Conservation (phyloP, 2,888 invertebrate species). For the Acrocera orbiculus region DNA sequence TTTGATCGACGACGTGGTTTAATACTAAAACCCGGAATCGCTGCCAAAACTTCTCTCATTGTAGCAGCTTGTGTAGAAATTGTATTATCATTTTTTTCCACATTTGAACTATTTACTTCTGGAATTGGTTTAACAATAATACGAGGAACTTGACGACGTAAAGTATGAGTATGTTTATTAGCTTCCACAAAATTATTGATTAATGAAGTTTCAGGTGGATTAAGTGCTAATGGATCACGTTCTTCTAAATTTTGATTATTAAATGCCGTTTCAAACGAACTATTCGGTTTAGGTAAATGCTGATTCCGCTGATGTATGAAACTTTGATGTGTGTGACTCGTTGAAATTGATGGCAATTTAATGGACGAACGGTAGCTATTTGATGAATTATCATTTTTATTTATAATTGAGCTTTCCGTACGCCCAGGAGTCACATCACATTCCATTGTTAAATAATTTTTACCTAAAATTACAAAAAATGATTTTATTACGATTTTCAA, state of each 20-base stretch:
- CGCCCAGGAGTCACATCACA: too few species aligned
- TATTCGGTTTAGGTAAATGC: too few species aligned
- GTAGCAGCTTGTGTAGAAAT: slow-evolving; percentile 41
- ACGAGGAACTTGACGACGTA: slow-evolving; percentile 48
- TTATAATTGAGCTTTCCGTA: too few species aligned
- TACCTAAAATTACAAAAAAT: too few species aligned
- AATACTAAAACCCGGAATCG: slow-evolving; percentile 75
- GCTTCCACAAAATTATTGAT: slow-evolving; percentile 5
- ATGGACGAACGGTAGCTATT: too few species aligned
- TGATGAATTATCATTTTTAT: slow-evolving; percentile 9
- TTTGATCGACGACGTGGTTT: slow-evolving; percentile 55
- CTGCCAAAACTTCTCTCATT: slow-evolving; percentile 74
- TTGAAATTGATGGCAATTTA: too few species aligned
- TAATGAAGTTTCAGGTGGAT: slow-evolving; percentile 11
- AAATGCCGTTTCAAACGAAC: too few species aligned
- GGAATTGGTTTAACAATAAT: slow-evolving; percentile 70
- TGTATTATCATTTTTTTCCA: neutral
- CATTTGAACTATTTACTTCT: slow-evolving; percentile 12
- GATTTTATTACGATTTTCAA: too few species aligned
- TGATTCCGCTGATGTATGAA: too few species aligned
- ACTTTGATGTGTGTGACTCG: too few species aligned
- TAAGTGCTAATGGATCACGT: slow-evolving; percentile 28
- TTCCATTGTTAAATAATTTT: too few species aligned
- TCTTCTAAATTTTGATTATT: slow-evolving; percentile 20
- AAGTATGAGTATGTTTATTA: slow-evolving; percentile 54